Base-by-base conservation (phyloP, 2,888 invertebrate species). In the Schizaphis graminum region DNA sequence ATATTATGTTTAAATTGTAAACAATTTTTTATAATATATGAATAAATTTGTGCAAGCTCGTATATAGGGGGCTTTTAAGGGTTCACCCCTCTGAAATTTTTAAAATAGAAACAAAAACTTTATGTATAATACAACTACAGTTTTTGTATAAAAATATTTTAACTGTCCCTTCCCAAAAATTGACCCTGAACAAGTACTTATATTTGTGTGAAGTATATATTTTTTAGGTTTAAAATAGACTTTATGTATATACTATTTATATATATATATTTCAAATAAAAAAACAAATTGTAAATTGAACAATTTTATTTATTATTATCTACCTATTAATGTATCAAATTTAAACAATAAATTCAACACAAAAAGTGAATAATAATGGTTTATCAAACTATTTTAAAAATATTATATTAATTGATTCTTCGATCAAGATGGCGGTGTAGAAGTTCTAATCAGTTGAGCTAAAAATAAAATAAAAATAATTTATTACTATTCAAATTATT, bases 341-440 rank as follows among this genome's bases (percentile, higher is more conserved):
- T 91, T 94, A 67, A 94, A 94, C 94, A 94, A 94, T 53, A 91
- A 67, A 41, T 90, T 91, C 61, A 94, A 94, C 94, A 91, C 49
- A 91, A 90, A 53, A 57, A 90, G 28, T 61, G 56, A 89, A 77
- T 90, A 94, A 86, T 94, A 86, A 94, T 91, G 47, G 67, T 91
- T 67, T 41, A 90, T 90, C 49, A 28, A 86, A 94, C 94, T 94
- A 94, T 86, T 86, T 86, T 67, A 67, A 35, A 47, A 85, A 67
- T 56, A 85, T 61, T 56, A 85, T 61, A 67, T 77, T 41, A 53
- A 87, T 94, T 86, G 67, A 91, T 85, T 35, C 84, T 61, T 49
- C 26, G 84, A 93, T 91, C 53, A 94, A 67, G 90, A 91, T 49
- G 94, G 94, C 21, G 91, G 94, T 44, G 94, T 94, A 53, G 94